Evolutionary conservation across 2,888 invertebrate species (phyloP).

Genomic region (Gastrophysa polygoni): DNA sequence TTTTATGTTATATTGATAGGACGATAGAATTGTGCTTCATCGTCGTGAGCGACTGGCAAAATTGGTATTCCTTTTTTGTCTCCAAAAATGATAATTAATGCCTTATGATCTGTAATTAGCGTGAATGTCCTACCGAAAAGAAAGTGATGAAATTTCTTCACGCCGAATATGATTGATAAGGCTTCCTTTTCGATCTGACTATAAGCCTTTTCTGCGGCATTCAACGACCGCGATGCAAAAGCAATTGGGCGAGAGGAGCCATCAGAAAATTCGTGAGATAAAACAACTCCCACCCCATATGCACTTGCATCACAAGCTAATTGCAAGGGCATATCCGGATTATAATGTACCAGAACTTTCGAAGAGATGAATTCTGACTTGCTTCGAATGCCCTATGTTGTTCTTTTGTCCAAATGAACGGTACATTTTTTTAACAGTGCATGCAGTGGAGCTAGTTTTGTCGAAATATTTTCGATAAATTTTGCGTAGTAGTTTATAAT

Average conservation of each 20-base stretch:
- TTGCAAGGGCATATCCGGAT: neutral
- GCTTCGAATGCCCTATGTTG: slow-evolving; percentile 1
- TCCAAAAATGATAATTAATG: slow-evolving; percentile 17
- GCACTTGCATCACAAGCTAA: slow-evolving; percentile 7
- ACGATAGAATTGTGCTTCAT: slow-evolving; percentile 11
- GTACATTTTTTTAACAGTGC: slow-evolving; percentile 7
- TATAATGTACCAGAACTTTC: slow-evolving; percentile 7
- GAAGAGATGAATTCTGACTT: neutral
- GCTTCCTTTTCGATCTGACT: slow-evolving; percentile 15
- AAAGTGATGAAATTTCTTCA: slow-evolving; percentile 12
- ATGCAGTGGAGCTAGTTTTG: slow-evolving; percentile 1
- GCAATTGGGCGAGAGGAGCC: slow-evolving; percentile 10
- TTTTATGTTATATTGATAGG: slow-evolving; percentile 20
- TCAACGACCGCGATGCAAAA: slow-evolving; percentile 6
- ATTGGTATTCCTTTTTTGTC: slow-evolving; percentile 13
- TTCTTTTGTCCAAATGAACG: neutral
- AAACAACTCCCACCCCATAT: slow-evolving; percentile 5
- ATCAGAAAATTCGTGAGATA: slow-evolving; percentile 3
- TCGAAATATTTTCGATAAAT: slow-evolving; percentile 28
- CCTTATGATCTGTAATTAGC: slow-evolving; percentile 20
- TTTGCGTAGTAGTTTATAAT: slow-evolving; percentile 33
- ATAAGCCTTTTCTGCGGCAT: slow-evolving; percentile 2
- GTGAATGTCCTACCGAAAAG: slow-evolving; percentile 9
- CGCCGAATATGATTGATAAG: slow-evolving; percentile 10
- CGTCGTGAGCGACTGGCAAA: slow-evolving; percentile 13